These are phyloP conservation scores for Norana najaformis DNA, from an alignment of 2,888 invertebrate species.

Conservation along the genomic window DNA sequence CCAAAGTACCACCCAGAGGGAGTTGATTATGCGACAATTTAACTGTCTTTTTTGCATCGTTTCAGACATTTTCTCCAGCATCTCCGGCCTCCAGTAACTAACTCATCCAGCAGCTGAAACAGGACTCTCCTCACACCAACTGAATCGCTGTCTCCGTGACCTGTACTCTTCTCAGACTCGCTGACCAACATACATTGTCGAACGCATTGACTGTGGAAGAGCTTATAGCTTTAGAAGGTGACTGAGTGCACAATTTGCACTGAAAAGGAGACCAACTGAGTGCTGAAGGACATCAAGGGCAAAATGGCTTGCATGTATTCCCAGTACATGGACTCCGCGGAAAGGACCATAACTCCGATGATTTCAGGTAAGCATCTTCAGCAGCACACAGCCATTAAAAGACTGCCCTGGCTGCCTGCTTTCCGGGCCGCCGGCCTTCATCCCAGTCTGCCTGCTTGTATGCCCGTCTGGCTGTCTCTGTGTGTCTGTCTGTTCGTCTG, in stretches of 20 bases:
- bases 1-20: too few species aligned
- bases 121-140: background rate
- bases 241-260: background rate
- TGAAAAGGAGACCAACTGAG: background rate
- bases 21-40: too few species aligned
- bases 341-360: slow-evolving; percentile 38
- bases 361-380: slow-evolving; percentile 31
- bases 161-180: background rate
- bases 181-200: background rate
- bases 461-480: background rate
- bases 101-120: background rate
- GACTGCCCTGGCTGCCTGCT: background rate
- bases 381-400: background rate
- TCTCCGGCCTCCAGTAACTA: background rate
- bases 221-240: background rate
- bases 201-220: background rate
- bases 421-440: background rate
- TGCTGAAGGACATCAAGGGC: background rate
- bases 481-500: background rate
- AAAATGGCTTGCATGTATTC: slow-evolving; percentile 38
- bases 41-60: too few species aligned
- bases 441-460: background rate
- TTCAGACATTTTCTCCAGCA: background rate
- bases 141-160: background rate
- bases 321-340: slow-evolving; percentile 39